Conservation (phyloP, 2,888 invertebrate species). For the Calameuta filiformis region DNA sequence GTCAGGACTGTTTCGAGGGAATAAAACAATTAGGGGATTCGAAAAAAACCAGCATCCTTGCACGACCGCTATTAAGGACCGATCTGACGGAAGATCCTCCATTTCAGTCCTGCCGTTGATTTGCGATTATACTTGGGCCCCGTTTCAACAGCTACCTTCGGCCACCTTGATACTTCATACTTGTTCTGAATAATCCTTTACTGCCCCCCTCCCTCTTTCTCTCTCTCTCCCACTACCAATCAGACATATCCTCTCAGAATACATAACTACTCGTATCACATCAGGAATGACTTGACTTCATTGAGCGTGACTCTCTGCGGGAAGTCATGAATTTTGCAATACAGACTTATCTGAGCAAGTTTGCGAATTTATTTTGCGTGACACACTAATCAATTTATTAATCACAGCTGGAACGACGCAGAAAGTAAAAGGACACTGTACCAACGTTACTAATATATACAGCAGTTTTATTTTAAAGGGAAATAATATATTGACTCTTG, state of each 20-base stretch:
- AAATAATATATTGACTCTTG: slow-evolving; percentile 11
- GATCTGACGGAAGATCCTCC: not conserved
- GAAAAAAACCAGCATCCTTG: slow-evolving; percentile 22
- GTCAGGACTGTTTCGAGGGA: slow-evolving; percentile 41
- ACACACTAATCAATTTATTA: not conserved
- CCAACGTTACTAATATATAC: not conserved
- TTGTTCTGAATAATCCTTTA: not conserved
- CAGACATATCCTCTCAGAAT: not conserved
- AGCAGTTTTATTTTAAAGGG: not conserved
- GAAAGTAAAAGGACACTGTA: not conserved
- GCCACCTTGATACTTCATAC: not conserved
- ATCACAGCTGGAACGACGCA: not conserved
- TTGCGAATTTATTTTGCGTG: not conserved
- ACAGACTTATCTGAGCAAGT: not conserved
- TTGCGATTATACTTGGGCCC: not conserved
- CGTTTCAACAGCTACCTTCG: not conserved
- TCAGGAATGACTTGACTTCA: not conserved
- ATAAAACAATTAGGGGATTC: slow-evolving; percentile 44
- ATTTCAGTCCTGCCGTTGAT: not conserved
- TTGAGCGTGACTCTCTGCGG: not conserved
- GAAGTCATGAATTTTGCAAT: not conserved
- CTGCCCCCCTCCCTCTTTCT: not conserved
- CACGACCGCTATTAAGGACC: not conserved
- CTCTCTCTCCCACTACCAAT: not conserved
- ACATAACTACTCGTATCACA: not conserved